phyloP scores from a whole-genome alignment of 2,113 vertebrate species.

The Gyps fulvus region DNA sequence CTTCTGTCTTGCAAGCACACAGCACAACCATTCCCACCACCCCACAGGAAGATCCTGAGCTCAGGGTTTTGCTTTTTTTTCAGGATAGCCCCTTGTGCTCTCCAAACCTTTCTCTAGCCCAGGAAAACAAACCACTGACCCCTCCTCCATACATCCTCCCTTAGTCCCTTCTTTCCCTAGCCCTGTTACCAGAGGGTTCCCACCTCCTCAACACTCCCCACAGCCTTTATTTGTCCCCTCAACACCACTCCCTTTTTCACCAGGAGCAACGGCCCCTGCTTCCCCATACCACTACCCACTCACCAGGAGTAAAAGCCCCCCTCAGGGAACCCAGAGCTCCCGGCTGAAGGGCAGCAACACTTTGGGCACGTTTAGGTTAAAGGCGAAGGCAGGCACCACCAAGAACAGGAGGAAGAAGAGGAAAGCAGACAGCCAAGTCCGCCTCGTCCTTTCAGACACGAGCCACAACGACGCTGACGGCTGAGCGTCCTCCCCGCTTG shows the following conservation, averaged over 20 bases:
- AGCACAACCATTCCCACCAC: background rate
- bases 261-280: no score
- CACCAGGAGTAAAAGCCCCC: slow-evolving; percentile 70
- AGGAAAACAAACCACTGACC: background rate
- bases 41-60: background rate
- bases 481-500: background rate
- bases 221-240: background rate
- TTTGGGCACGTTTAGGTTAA: slow-evolving; percentile 66
- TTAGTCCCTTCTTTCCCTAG: no score
- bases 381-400: background rate
- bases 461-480: background rate
- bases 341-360: slow-evolving; percentile 60
- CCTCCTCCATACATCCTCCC: no score
- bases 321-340: slow-evolving; percentile 47
- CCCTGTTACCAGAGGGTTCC: background rate
- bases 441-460: background rate
- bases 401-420: background rate
- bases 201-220: no score
- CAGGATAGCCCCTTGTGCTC: no score
- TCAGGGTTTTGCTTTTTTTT: background rate
- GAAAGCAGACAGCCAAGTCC: no score
- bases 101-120: no score
- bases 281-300: background rate
- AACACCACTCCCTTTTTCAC: background rate
- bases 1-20: background rate